Percentiles rank a stretch among this genome's conserved stretches.
Evolutionary conservation across 2,113 vertebrate species (phyloP).

Genomic region (Psettodes erumei): DNA sequence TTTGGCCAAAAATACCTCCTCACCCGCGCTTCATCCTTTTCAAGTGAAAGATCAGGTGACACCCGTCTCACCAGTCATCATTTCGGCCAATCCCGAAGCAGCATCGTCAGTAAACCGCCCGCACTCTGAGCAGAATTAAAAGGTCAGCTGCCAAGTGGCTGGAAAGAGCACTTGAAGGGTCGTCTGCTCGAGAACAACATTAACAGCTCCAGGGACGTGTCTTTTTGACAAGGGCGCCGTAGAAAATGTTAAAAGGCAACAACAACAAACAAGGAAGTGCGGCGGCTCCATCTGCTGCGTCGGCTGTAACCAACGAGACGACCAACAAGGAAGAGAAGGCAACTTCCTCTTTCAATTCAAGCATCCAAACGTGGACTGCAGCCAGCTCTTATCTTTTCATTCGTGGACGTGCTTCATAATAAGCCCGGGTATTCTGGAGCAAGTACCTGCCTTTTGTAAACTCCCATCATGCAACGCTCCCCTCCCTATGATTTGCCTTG

Average conservation of each 20-base stretch:
- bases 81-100: conserved; percentile 23
- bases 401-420: too few relatives aligned
- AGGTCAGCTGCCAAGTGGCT: conserved; percentile 70
- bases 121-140: conserved; percentile 57
- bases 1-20: neutral
- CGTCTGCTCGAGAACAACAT: conserved; percentile 49
- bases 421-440: neutral
- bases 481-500: conserved; percentile 35
- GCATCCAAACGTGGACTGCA: neutral
- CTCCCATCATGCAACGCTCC: neutral
- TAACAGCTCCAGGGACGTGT: conserved; percentile 36
- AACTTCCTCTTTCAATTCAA: neutral
- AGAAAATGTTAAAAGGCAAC: conserved; percentile 19
- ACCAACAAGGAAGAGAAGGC: neutral
- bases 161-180: conserved; percentile 64
- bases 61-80: conserved; percentile 26
- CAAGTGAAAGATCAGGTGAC: conserved; percentile 17
- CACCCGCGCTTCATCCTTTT: conserved; percentile 15
- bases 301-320: conserved; percentile 7
- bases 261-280: neutral
- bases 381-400: too few relatives aligned
- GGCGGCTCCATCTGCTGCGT: conserved; percentile 7
- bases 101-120: conserved; percentile 43
- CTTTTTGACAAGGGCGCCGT: conserved; percentile 19
- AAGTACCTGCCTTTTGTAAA: conserved; percentile 17